Evolutionary conservation across 2,113 vertebrate genomes (phyloP), one percentile per base, ranked within the genome.

Genomic region (Ochotona princeps): DNA sequence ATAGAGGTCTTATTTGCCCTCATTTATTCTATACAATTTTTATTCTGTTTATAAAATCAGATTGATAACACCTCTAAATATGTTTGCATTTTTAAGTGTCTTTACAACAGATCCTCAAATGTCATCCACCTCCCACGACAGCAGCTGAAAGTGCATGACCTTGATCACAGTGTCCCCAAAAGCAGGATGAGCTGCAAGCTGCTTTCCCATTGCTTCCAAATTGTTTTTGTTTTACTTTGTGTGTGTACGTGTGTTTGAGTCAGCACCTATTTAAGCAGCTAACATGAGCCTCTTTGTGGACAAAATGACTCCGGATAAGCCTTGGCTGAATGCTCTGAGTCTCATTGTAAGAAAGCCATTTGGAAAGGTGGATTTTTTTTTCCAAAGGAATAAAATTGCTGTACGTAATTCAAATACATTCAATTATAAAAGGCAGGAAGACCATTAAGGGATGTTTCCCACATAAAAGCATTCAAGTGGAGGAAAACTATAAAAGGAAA

Each of bases 381-480:
- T 82, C 82, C 30, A 90, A 90, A 25, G 70, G 14, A 93, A 67
- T 85, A 81, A 63, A 78, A 90, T 66, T 30, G 69, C 25, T 49
- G 25, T 87, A 93, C 7, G 78, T 47, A 83, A 96, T 88, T 93
- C 25, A 74, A 84, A 90, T 83, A 54, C 14, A 63, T 49, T 44
- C 6, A 94, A 76, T 54, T 91, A 91, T 65, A 78, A 87, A 83
- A 92, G 47, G 61, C 81, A 20, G 8, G 32, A 87, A 84, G 57
- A 79, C 30, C 47, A 83, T 3, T 57, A 26, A 44, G 15, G 28
- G 35, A 82, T 83, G 63, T 51, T 65, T 69, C 67, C 35, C 63
- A 93, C n/a, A 85, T 60, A 51, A 82, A 95, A 90, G 20, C 91
- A 90, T 61, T 87, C 57, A 79, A 57, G 28, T 61, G 63, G 72